Base-by-base conservation (phyloP, 2,888 invertebrate species). In the Leptura quadrifasciata region DNA sequence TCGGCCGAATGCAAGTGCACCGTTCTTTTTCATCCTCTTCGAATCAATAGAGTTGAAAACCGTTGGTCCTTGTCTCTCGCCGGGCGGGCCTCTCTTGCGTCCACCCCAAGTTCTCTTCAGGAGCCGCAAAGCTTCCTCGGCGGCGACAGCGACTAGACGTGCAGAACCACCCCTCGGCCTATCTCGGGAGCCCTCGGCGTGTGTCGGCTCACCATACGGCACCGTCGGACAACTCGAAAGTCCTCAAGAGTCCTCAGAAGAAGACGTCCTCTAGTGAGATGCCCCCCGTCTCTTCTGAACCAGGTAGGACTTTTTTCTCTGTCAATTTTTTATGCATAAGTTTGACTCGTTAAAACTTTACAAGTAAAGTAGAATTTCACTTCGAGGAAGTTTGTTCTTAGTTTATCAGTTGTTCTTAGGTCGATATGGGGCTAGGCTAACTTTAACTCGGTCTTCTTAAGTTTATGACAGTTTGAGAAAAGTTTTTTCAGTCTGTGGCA, bases 111-210 rank as follows among this genome's bases (percentile, higher is more conserved):
- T 78, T 84, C 86, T 86, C 88, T 86, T 85, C 86, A 84, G 85
- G 82, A 85, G 85, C 87, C 88, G 87, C 89, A 89, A 89, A 89
- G 88, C 91, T 91, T 89, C 91, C 90, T 89, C 90, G 91, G 90
- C 91, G 90, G 88, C 89, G 89, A 89, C 90, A 86, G 90, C 90
- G 91, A 83, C 86, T 85, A 87, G 88, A 88, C 88, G 88, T 88
- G 86, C 84, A 85, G 85, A 83, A 85, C 86, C 87, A 85, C 87
- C 86, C 86, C 86, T 85, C 86, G 84, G 79, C 78, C 70, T 79
- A 72, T 80, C 71, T 87, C 87, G 87, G 85, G 76, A 71, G 77
- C 78, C 80, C 74, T 86, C 87, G 86, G 83, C 80, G 76, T 75
- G 21, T 72, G 70, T 80, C 77, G 78, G 76, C 47, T 18, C 24